Evolutionary conservation across 2,113 vertebrate genomes (phyloP).

Genomic region (Otolemur garnettii): DNA sequence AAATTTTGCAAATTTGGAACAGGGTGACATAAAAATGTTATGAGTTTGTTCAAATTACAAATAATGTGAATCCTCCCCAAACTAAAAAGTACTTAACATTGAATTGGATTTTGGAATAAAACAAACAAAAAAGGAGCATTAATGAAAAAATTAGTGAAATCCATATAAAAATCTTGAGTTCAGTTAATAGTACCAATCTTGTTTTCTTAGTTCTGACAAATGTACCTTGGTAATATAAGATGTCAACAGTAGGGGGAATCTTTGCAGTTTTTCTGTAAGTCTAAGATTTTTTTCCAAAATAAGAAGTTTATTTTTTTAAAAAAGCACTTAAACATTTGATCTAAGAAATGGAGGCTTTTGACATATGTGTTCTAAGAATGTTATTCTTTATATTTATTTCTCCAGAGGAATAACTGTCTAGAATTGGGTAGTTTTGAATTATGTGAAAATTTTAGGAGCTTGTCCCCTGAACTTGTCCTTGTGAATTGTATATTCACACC

Average conservation of each 20-base stretch:
- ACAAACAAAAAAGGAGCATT: neutral
- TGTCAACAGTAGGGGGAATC: neutral
- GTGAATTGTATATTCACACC: neutral
- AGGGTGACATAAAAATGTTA: neutral
- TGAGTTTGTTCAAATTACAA: neutral
- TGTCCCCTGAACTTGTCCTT: neutral
- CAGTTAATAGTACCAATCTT: neutral
- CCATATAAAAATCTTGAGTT: conserved; percentile 24
- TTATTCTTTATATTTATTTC: neutral
- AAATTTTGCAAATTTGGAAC: conserved; percentile 25
- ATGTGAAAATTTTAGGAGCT: neutral
- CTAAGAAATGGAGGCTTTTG: neutral
- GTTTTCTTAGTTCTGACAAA: neutral
- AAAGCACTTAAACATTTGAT: neutral
- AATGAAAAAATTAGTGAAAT: conserved; percentile 6
- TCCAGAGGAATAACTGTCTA: neutral
- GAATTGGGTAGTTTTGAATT: conserved; percentile 39
- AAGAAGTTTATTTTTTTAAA: neutral
- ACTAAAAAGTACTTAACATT: conserved; percentile 23
- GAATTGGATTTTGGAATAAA: neutral
- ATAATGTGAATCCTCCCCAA: neutral
- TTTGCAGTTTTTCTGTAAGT: neutral
- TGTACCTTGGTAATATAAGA: neutral
- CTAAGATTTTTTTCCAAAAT: conserved; percentile 12
- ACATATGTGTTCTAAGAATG: neutral